Conservation (phyloP, 2,888 invertebrate genomes). For the Lasioglossum lativentre region DNA sequence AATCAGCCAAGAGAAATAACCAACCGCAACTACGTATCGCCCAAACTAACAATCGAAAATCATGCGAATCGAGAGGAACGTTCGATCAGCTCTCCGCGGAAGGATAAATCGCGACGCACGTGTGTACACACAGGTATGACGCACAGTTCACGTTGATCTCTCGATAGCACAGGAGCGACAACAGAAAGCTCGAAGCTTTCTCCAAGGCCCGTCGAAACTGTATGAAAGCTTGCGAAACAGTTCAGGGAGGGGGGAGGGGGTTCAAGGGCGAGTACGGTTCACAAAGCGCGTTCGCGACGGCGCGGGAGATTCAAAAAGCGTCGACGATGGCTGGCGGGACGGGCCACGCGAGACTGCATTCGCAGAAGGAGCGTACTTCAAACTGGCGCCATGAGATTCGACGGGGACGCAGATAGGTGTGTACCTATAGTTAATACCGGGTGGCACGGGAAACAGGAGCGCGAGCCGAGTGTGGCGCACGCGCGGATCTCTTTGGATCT, state of each 20-base stretch:
- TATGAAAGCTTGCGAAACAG: neutral
- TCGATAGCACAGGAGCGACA: neutral
- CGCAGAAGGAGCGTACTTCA: constrained; percentile 83
- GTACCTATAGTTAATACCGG: constrained; percentile 75
- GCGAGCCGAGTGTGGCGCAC: constrained; percentile 56
- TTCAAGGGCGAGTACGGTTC: neutral
- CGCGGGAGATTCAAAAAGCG: constrained; percentile 44
- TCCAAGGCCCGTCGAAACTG: neutral
- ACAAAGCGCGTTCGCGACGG: neutral
- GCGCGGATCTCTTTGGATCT: constrained; percentile 56
- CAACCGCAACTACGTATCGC: neutral
- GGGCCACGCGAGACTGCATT: constrained; percentile 78
- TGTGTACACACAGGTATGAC: constrained; percentile 24
- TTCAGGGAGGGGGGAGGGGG: neutral
- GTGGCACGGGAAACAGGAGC: constrained; percentile 61
- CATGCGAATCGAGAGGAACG: neutral
- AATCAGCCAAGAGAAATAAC: neutral
- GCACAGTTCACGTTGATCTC: neutral
- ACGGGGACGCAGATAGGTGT: constrained; percentile 77
- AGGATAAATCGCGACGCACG: constrained; percentile 17
- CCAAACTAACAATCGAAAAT: neutral
- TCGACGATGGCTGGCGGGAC: neutral
- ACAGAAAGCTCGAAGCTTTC: neutral
- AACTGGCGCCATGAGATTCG: constrained; percentile 84
- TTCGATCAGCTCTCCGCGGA: constrained; percentile 23